Base-by-base conservation (phyloP, 2,113 vertebrate species). In the Gadus chalcogrammus region DNA sequence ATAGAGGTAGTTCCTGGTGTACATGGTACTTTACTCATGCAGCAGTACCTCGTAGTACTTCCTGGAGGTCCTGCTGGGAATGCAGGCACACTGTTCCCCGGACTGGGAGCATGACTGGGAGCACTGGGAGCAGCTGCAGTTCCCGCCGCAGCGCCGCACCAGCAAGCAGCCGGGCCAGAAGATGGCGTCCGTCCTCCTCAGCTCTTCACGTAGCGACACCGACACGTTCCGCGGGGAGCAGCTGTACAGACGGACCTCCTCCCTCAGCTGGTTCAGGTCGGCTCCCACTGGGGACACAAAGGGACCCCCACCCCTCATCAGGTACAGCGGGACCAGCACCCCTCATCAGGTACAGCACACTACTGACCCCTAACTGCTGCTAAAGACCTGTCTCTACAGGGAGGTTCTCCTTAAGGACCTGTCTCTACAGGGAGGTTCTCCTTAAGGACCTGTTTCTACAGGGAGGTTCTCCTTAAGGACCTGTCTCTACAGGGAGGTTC, bases 81-180 rank as follows among this genome's bases (percentile, higher is more conserved):
- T 87, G 28, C 97, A 99, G 16, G 96, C 95, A 85, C 97, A 99
- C 64, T 98, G 94, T 4, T 84, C 93, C 91, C 97, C 98, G 35
- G 86, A 92, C 76, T 95, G 92, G 5, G 95, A 90, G 79, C 97
- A 99, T 4, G 31, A 5, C 31, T 35, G 31, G 31, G 31, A 35
- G 31, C 31, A 35, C 31, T 35, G 31, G 31, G 31, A 35, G 65
- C 97, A 99, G 78, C 94, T 93, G n/a, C 97, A 99, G 86, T 98
- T 99, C 17, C 97, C 97, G 7, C 97, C 97, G 3, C 97, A 99
- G 15, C 97, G 95, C 69, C 95, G 97, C 66, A 98, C 96, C 91
- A 99, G 91, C 66, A 99, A 93, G 75, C 97, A 99, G 81, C 94
- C 90, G 0, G 97, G 97, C 97, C 97, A 99, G 92, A 97, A 99